Evolutionary conservation across 2,888 invertebrate genomes (phyloP).

Genomic region (Aporophyla nigra): DNA sequence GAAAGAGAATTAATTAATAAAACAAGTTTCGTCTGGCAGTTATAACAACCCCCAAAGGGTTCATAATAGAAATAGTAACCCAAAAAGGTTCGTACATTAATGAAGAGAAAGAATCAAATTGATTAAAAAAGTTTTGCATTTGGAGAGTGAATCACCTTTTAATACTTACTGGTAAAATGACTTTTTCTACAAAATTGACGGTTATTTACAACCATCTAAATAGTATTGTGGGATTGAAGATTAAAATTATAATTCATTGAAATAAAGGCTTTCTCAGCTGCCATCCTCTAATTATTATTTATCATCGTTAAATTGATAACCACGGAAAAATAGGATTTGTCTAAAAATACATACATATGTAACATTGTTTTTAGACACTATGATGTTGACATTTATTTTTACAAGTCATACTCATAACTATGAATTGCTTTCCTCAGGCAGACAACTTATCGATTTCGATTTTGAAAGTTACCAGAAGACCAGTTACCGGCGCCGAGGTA

Average conservation of each 20-base stretch:
- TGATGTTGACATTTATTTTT: background rate
- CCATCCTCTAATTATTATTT: background rate
- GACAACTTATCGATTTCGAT: background rate
- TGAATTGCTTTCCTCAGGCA: slow-evolving; percentile 2
- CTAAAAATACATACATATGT: background rate
- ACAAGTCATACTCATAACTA: background rate
- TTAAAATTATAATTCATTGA: background rate
- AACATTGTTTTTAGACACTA: background rate
- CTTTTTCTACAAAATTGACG: background rate
- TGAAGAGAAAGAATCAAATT: background rate
- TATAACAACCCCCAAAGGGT: slow-evolving; percentile 29
- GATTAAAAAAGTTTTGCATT: background rate
- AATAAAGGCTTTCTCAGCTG: background rate
- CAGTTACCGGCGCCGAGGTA: slow-evolving; percentile 23
- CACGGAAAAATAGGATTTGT: background rate
- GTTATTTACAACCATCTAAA: background rate
- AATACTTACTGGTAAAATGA: background rate
- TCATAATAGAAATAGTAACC: slow-evolving; percentile 15
- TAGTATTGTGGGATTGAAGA: background rate
- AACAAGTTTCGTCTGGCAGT: slow-evolving; percentile 33
- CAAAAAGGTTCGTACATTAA: slow-evolving; percentile 8
- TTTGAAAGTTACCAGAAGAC: slow-evolving; percentile 10
- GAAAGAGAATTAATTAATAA: slow-evolving; percentile 49
- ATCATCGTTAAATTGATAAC: background rate
- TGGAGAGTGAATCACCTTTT: background rate